phyloP scores from a whole-genome alignment of 1,140 invertebrate species.

The Geopemphigus sp. region DNA sequence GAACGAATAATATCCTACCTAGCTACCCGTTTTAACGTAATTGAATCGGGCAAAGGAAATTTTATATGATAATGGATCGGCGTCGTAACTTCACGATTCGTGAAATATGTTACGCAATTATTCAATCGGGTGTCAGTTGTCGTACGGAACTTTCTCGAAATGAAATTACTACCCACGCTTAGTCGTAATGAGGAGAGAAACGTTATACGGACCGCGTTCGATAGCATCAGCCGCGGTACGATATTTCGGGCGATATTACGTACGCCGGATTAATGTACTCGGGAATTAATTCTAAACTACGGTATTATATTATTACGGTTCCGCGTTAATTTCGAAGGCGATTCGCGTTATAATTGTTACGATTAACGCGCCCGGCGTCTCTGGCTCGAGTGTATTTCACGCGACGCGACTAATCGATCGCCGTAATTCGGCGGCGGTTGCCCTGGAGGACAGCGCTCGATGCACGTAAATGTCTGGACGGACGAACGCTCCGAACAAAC shows the following conservation, averaged over 20 bases:
- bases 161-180: slow-evolving; percentile 9
- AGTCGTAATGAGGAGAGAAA: slow-evolving; percentile 3
- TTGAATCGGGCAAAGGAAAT: background rate
- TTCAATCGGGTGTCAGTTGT: background rate
- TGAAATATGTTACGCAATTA: slow-evolving; percentile 6
- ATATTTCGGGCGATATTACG: background rate
- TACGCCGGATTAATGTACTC: background rate
- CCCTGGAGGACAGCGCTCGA: no score
- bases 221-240: background rate
- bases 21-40: background rate
- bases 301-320: background rate
- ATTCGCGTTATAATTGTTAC: no score
- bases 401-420: no score
- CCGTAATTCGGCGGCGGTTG: no score
- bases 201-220: background rate
- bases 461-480: no score
- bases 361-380: no score
- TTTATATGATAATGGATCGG: background rate
- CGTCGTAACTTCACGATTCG: background rate
- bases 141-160: background rate
- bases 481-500: no score
- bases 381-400: no score
- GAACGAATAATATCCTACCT: no score
- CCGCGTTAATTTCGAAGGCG: background rate
- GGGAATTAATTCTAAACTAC: slow-evolving; percentile 14